Percentiles rank a stretch among this genome's conserved stretches.
Conservation (phyloP, 2,888 invertebrate species). For the Chorisops tibialis region DNA sequence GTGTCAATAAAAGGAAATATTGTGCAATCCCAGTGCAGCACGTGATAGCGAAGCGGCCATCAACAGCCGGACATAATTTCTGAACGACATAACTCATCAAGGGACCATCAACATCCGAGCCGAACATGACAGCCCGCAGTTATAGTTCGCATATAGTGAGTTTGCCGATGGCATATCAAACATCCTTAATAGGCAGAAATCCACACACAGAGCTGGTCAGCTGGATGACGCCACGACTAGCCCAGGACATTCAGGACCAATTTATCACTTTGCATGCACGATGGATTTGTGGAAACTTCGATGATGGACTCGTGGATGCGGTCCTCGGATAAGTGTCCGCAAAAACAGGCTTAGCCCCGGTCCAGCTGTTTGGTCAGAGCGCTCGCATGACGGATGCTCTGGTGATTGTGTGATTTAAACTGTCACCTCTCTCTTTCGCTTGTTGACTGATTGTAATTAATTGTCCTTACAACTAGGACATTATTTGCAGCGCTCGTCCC, state of each 20-base stretch:
- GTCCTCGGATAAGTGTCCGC: slow-evolving; percentile 12
- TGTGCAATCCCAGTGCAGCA: slow-evolving; percentile 12
- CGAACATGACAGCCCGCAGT: too few species aligned
- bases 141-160: too few species aligned
- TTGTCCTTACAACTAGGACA: slow-evolving; percentile 9
- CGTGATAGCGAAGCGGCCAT: neutral
- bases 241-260: neutral
- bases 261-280: slow-evolving; percentile 22
- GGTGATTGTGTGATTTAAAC: slow-evolving; percentile 28
- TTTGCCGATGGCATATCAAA: too few species aligned
- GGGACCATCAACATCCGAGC: neutral
- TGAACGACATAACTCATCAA: slow-evolving; percentile 10
- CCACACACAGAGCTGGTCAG: too few species aligned
- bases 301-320: slow-evolving; percentile 10
- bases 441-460: slow-evolving; percentile 28
- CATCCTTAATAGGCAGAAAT: too few species aligned
- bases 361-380: slow-evolving; percentile 29
- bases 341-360: slow-evolving; percentile 29
- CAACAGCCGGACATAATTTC: neutral
- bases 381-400: slow-evolving; percentile 27
- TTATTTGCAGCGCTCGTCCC: neutral
- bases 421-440: slow-evolving; percentile 22
- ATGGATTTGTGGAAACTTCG: neutral
- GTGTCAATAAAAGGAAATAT: slow-evolving; percentile 15
- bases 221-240: too few species aligned